Conservation (phyloP, 1,140 invertebrate species). For the Hestina assimilis region DNA sequence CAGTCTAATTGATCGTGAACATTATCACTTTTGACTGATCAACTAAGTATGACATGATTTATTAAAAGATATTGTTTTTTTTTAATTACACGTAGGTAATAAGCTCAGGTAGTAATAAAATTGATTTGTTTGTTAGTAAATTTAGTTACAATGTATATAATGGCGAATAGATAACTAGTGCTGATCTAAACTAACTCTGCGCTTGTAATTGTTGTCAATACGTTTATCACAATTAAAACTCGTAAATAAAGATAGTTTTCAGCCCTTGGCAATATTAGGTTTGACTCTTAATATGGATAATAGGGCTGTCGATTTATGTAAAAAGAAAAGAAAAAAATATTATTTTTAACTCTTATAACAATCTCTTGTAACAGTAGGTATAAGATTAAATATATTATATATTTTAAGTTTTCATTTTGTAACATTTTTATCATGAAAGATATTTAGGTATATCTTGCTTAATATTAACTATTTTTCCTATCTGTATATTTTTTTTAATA, state of each 20-base stretch:
- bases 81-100: no score
- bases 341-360: not conserved
- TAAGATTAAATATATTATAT: no score
- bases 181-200: not conserved
- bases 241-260: slow-evolving; percentile 45
- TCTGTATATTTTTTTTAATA: not conserved
- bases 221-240: slow-evolving; percentile 40
- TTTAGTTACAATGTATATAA: not conserved
- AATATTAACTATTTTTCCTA: no score
- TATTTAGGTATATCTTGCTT: no score
- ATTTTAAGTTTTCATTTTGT: no score
- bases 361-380: not conserved
- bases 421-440: no score
- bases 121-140: not conserved
- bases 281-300: slow-evolving; percentile 21
- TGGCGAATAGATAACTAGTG: not conserved
- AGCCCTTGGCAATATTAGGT: slow-evolving; percentile 34
- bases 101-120: no score
- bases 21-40: no score
- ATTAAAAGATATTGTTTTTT: no score
- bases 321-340: slow-evolving; percentile 5
- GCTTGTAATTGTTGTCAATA: slow-evolving; percentile 32
- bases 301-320: not conserved
- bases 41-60: no score
- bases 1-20: no score